These are phyloP conservation scores for Drosophila acutilabella DNA, from an alignment of 2,888 invertebrate genomes.

Conservation along the genomic window DNA sequence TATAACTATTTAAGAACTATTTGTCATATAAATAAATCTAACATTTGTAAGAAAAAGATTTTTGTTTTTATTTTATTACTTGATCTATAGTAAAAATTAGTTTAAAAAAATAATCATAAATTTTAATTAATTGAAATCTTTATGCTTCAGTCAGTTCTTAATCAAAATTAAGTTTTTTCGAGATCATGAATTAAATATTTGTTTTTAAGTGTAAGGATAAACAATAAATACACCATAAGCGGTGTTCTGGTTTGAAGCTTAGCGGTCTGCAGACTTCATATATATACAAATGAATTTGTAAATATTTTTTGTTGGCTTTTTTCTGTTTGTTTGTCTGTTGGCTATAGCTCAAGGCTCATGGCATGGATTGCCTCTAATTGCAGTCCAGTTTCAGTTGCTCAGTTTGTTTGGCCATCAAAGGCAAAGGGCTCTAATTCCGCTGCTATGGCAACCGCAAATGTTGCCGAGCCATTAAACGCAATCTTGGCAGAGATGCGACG, in stretches of 20 bases:
- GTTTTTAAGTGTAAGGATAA: background rate
- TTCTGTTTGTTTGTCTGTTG: conserved; percentile 6
- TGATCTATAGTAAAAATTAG: too few species aligned
- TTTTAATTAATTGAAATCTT: too few species aligned
- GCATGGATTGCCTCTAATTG: conserved; percentile 46
- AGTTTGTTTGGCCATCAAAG: conserved; percentile 1
- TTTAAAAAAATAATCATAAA: too few species aligned
- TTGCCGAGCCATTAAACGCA: conserved; percentile 64
- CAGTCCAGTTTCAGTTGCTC: conserved; percentile 23
- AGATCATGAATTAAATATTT: too few species aligned
- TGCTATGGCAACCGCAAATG: conserved; percentile 43
- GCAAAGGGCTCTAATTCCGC: conserved; percentile 3
- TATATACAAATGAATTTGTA: too few species aligned
- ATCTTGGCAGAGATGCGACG: conserved; percentile 9
- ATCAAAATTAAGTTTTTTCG: too few species aligned
- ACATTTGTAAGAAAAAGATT: too few species aligned
- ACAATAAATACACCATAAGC: conserved; percentile 18
- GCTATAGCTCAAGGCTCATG: conserved; percentile 13
- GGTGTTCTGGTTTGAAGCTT: background rate
- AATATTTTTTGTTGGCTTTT: too few species aligned
- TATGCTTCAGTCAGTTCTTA: too few species aligned
- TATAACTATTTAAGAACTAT: too few species aligned
- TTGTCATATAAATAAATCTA: too few species aligned
- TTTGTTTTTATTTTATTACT: too few species aligned
- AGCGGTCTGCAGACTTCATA: conserved; percentile 10